A percentile compares a stretch with the other conserved stretches of the same genome.
Conservation (phyloP, 2,888 invertebrate genomes). For the Criorhina ranunculi region DNA sequence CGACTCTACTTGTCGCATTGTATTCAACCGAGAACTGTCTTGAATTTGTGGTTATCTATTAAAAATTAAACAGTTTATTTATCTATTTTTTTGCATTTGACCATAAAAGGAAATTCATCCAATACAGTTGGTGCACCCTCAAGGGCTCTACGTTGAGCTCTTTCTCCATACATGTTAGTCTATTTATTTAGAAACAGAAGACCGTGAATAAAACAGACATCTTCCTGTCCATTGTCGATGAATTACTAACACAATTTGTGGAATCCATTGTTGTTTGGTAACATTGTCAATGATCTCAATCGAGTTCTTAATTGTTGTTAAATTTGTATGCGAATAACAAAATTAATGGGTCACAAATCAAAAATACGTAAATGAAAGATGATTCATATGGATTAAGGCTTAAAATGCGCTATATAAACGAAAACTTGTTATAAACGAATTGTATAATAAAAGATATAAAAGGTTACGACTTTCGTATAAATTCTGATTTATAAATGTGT, state of each 20-base stretch:
- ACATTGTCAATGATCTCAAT: neutral
- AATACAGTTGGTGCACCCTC: neutral
- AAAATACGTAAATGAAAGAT: neutral
- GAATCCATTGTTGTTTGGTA: neutral
- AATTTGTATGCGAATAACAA: too few species aligned
- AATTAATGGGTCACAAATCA: neutral
- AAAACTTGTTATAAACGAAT: neutral
- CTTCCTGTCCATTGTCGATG: neutral
- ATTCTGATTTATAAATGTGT: too few species aligned
- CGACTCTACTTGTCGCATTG: neutral
- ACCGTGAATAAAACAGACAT: neutral
- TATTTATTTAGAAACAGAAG: neutral
- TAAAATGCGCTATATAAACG: neutral
- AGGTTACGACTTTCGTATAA: too few species aligned
- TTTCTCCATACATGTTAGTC: neutral
- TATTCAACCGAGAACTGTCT: conserved; percentile 29
- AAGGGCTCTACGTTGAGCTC: neutral
- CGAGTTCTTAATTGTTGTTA: too few species aligned
- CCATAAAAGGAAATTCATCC: conserved; percentile 46
- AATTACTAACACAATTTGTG: neutral
- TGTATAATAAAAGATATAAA: neutral
- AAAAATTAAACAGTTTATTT: neutral
- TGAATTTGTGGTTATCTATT: neutral
- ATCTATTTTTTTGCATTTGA: neutral
- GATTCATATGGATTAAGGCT: neutral